Conservation (phyloP, 2,113 vertebrate genomes). For the Loxodonta africana region DNA sequence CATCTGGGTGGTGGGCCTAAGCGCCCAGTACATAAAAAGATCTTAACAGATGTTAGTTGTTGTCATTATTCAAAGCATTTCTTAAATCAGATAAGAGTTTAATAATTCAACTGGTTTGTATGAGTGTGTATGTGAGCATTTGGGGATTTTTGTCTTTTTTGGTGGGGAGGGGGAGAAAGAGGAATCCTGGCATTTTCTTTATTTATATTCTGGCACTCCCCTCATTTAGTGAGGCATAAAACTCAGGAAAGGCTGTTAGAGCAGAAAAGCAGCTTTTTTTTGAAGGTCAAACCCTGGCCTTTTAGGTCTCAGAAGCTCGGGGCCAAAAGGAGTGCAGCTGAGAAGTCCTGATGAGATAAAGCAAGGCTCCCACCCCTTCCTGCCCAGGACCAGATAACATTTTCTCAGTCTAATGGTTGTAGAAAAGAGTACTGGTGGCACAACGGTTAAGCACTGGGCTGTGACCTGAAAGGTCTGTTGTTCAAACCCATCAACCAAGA, state of each 20-base stretch:
- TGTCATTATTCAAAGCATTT: not conserved
- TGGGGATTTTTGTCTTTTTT: too few species aligned
- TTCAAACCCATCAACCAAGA: too few species aligned
- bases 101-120: not conserved
- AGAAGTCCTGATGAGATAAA: slow-evolving; percentile 52
- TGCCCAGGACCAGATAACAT: not conserved
- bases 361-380: not conserved
- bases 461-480: too few species aligned
- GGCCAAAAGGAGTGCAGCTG: not conserved
- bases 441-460: too few species aligned
- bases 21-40: too few species aligned
- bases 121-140: not conserved
- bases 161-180: not conserved
- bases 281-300: slow-evolving; percentile 61
- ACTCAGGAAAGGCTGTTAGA: slow-evolving; percentile 37
- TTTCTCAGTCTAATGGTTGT: not conserved
- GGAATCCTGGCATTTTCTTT: not conserved
- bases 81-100: not conserved
- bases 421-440: too few species aligned
- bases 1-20: not conserved
- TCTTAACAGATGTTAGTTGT: not conserved
- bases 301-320: slow-evolving; percentile 62
- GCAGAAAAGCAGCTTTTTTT: slow-evolving; percentile 44
- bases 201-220: not conserved
- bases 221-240: slow-evolving; percentile 35